These are phyloP conservation scores for Micropoecilia bifurca DNA, from an alignment of 2,797 vertebrate genomes.

Conservation along the genomic window DNA sequence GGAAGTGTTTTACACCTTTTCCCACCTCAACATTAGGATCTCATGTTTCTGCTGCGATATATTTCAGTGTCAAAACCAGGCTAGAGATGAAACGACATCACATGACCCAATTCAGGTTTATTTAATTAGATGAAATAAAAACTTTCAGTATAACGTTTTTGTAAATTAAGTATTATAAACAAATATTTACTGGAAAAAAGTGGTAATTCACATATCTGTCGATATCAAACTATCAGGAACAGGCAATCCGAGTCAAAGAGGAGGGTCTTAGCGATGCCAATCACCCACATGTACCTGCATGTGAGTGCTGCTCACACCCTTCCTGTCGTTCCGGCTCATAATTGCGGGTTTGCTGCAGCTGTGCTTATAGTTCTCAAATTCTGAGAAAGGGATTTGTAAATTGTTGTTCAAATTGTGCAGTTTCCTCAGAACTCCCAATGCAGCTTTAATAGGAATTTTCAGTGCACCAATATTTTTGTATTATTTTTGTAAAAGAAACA, in stretches of 20 bases:
- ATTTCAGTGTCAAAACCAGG: not conserved
- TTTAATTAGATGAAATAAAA: constrained; percentile 1
- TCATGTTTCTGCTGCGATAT: not conserved
- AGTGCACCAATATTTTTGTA: not conserved
- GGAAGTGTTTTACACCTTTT: not conserved
- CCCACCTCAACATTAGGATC: not conserved
- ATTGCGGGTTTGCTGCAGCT: too few relatives aligned
- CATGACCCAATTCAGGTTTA: not conserved
- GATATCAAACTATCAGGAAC: not conserved
- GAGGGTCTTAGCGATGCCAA: too few relatives aligned
- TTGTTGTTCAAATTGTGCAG: too few relatives aligned
- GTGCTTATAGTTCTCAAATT: too few relatives aligned
- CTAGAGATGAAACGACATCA: not conserved
- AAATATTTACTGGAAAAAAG: not conserved
- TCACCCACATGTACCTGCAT: too few relatives aligned
- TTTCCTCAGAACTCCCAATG: too few relatives aligned
- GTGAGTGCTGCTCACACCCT: too few relatives aligned
- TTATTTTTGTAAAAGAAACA: not conserved
- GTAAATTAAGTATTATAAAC: not conserved
- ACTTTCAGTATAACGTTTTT: not conserved
- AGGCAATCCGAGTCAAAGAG: too few relatives aligned
- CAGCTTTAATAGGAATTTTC: not conserved
- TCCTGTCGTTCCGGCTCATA: too few relatives aligned
- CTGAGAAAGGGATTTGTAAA: too few relatives aligned
- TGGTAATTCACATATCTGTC: not conserved